These are phyloP conservation scores for Telmatochromis sp. DNA, from an alignment of 2,113 vertebrate genomes.

Conservation along the genomic window DNA sequence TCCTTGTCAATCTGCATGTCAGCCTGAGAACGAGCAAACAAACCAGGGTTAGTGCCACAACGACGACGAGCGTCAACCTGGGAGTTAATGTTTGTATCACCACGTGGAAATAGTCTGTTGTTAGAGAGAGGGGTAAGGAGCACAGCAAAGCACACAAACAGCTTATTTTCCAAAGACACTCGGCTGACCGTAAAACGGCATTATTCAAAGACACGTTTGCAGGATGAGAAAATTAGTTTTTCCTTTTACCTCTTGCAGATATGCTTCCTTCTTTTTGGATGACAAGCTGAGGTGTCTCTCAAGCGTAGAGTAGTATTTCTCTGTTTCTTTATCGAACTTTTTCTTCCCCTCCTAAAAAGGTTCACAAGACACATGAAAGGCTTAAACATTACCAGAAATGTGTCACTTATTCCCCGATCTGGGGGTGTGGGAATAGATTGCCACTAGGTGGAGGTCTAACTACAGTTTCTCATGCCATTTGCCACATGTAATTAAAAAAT, in stretches of 20 bases:
- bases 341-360: slow-evolving; percentile 86
- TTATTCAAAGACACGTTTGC: slow-evolving; percentile 20
- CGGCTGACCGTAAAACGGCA: background rate
- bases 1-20: slow-evolving; percentile 91
- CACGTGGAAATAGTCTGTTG: background rate
- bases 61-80: background rate
- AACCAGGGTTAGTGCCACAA: background rate
- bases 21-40: slow-evolving; percentile 73
- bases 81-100: background rate
- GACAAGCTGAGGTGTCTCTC: slow-evolving; percentile 92
- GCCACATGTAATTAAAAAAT: background rate
- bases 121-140: background rate
- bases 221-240: background rate
- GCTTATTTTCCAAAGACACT: background rate
- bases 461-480: background rate
- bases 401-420: background rate
- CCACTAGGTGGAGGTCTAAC: slow-evolving; percentile 64
- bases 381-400: background rate
- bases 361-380: slow-evolving; percentile 28
- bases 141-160: background rate
- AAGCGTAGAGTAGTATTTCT: slow-evolving; percentile 92
- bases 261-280: slow-evolving; percentile 91
- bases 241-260: slow-evolving; percentile 86
- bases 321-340: slow-evolving; percentile 94
- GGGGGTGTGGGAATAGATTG: background rate